Evolutionary conservation across 2,113 vertebrate species (phyloP).

Genomic region (Oenanthe oenanthe): DNA sequence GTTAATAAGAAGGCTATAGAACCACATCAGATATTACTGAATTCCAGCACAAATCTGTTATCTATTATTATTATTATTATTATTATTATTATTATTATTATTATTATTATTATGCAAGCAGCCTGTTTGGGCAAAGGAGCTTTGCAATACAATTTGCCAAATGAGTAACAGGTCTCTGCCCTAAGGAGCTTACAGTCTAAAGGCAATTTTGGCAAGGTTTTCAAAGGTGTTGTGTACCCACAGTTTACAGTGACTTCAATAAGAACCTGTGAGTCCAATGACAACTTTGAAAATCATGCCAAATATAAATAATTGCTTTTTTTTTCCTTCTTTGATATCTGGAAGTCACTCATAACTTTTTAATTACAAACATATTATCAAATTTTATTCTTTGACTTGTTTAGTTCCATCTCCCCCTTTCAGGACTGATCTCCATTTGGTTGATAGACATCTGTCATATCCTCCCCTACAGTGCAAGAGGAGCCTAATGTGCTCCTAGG

Average conservation of each 20-base stretch:
- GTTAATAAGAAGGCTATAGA: constrained; percentile 48
- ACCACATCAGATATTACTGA: constrained; percentile 63
- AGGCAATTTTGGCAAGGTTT: constrained; percentile 58
- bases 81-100: constrained; percentile 12
- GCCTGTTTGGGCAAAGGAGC: constrained; percentile 31
- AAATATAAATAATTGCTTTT: constrained; percentile 25
- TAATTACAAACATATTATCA: constrained; percentile 32
- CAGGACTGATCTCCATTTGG: not conserved
- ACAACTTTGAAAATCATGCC: constrained; percentile 64
- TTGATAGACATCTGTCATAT: not conserved
- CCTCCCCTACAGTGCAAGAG: not conserved
- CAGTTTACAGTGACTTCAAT: constrained; percentile 44
- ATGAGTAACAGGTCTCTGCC: constrained; percentile 57
- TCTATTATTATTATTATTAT: constrained; percentile 51
- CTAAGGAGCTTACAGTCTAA: constrained; percentile 22
- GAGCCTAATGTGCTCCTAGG: not conserved
- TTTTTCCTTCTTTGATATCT: constrained; percentile 12
- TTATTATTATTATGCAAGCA: not conserved
- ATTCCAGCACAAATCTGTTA: constrained; percentile 59
- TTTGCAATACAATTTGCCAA: constrained; percentile 44
- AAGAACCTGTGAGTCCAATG: constrained; percentile 10
- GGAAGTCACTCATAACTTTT: constrained; percentile 37
- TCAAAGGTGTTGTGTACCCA: constrained; percentile 51
- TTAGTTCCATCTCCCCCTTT: not conserved
- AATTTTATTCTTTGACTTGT: not conserved